Conservation (phyloP, 2,888 invertebrate genomes). For the Saturnia japonica region DNA sequence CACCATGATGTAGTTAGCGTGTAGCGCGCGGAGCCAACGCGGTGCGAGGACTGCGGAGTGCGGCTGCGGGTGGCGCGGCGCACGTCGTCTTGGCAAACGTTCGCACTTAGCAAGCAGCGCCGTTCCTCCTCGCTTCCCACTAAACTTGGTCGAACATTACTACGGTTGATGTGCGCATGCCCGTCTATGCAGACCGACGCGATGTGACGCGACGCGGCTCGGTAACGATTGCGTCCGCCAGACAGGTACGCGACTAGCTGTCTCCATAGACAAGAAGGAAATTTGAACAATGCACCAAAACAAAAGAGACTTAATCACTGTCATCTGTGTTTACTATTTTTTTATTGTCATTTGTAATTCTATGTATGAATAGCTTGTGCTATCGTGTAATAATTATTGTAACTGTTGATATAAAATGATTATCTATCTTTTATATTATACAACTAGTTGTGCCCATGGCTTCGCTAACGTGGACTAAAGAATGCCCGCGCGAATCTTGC, state of each 20-base stretch:
- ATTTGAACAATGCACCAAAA: constrained; percentile 71
- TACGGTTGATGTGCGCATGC: constrained; percentile 69
- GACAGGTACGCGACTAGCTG: constrained; percentile 76
- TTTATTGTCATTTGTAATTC: constrained; percentile 32
- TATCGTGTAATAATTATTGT: background rate
- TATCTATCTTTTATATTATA: too few species aligned
- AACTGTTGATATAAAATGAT: background rate
- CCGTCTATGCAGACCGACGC: constrained; percentile 75
- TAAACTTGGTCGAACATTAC: constrained; percentile 55
- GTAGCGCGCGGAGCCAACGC: constrained; percentile 76
- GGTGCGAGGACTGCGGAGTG: constrained; percentile 77
- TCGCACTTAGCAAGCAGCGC: constrained; percentile 48
- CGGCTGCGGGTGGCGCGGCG: constrained; percentile 69
- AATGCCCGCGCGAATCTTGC: too few species aligned
- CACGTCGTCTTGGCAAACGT: constrained; percentile 54
- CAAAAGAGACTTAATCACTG: constrained; percentile 51
- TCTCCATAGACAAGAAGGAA: constrained; percentile 71
- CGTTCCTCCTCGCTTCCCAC: constrained; percentile 69
- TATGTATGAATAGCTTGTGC: constrained; percentile 1
- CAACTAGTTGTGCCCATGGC: too few species aligned
- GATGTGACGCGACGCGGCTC: constrained; percentile 56
- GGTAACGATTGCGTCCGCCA: constrained; percentile 76
- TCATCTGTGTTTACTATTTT: constrained; percentile 22
- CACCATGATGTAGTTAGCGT: constrained; percentile 78
- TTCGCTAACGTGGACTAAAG: too few species aligned